A percentile compares a stretch with the other conserved stretches of the same genome.
Evolutionary conservation across 2,797 vertebrate species (phyloP).

Genomic region (Chlorospingus semifuscus): DNA sequence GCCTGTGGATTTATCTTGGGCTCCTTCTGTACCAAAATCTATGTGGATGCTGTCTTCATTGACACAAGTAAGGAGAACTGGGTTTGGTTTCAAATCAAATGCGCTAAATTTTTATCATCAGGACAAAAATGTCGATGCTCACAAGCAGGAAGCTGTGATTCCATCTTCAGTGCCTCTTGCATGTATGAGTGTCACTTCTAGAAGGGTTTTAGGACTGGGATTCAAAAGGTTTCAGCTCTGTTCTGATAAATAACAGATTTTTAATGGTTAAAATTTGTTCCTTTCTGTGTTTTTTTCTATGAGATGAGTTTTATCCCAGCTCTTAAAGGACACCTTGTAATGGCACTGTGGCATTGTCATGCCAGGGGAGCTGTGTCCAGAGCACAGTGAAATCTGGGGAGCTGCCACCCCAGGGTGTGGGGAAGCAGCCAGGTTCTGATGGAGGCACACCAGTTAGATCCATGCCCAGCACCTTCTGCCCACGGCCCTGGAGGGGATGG

Average conservation of each 20-base stretch:
- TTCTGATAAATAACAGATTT: neutral
- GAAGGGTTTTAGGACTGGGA: neutral
- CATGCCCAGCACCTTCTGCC: neutral
- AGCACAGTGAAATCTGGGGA: neutral
- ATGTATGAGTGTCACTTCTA: neutral
- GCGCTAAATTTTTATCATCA: fast-evolving
- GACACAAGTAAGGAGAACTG: conserved; percentile 85
- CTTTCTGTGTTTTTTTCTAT: neutral
- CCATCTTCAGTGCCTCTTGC: neutral
- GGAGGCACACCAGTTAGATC: neutral
- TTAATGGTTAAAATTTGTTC: neutral
- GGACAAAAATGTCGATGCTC: neutral
- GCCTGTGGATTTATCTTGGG: conserved; percentile 98
- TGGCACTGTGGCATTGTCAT: neutral
- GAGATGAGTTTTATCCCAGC: neutral
- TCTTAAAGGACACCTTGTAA: neutral
- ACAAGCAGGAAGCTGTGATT: neutral
- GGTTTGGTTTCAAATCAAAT: neutral
- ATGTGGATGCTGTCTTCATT: conserved; percentile 96
- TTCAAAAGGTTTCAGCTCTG: neutral
- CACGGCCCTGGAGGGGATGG: neutral
- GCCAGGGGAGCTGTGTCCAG: neutral
- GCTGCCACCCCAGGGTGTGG: neutral
- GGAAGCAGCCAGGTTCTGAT: neutral
- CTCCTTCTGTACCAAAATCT: conserved; percentile 97